A percentile compares a stretch with the other conserved stretches of the same genome.
phyloP scores from a whole-genome alignment of 1,140 invertebrate species.

The Pteromalus puparum region DNA sequence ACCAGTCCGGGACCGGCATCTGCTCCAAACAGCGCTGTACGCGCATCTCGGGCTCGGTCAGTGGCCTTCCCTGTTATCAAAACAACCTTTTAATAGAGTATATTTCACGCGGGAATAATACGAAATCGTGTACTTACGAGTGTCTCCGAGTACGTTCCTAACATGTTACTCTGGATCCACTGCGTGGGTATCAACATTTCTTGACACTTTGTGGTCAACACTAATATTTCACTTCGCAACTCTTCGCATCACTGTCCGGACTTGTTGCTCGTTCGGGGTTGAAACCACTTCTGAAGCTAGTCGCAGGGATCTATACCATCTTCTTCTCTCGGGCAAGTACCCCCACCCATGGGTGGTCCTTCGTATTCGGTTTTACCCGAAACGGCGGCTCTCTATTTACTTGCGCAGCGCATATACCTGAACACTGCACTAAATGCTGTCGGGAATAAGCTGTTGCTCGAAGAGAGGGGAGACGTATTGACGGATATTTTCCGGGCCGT shows the following conservation, averaged over 20 bases:
- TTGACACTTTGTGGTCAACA: no score
- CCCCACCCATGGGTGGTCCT: neutral
- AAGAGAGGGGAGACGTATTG: neutral
- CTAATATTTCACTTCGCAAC: no score
- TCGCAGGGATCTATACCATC: neutral
- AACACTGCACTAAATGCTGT: no score
- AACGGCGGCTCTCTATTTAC: neutral
- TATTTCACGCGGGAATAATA: no score
- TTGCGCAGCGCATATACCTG: neutral
- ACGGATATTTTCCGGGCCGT: neutral
- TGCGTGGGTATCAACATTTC: neutral
- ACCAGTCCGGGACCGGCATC: conserved; percentile 79
- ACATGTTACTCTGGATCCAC: conserved; percentile 57
- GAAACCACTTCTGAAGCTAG: neutral
- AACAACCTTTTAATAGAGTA: no score
- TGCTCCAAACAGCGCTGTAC: conserved; percentile 76
- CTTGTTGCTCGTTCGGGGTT: neutral
- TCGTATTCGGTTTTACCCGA: neutral
- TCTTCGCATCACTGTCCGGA: neutral
- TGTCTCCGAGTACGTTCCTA: neutral
- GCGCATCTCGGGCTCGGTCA: conserved; percentile 76
- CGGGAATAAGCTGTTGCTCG: neutral
- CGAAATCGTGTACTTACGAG: no score
- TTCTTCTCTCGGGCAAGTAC: neutral
- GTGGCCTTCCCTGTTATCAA: conserved; percentile 55